phyloP scores from a whole-genome alignment of 2,113 vertebrate genomes.

The Passer montanus region DNA sequence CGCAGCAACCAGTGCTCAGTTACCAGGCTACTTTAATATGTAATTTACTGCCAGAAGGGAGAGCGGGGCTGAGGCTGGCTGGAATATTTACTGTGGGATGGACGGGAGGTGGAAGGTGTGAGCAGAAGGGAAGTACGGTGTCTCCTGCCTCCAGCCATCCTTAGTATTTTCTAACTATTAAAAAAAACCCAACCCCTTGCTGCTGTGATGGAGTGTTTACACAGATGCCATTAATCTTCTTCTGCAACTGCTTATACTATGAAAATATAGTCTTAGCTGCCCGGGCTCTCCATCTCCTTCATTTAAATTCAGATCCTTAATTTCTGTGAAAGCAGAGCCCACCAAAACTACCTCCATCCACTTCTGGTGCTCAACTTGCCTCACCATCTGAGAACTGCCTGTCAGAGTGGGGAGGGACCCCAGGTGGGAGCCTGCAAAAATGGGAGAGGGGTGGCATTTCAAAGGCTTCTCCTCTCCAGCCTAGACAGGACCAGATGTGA shows the following conservation, averaged over 20 bases:
- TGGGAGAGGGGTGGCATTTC: not conserved
- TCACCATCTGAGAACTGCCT: not conserved
- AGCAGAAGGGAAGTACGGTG: not conserved
- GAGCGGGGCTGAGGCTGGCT: conserved; percentile 40
- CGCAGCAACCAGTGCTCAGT: conserved; percentile 79
- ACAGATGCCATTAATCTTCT: conserved; percentile 39
- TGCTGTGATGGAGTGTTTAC: not conserved
- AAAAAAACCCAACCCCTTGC: not conserved
- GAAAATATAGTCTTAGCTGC: conserved; percentile 44
- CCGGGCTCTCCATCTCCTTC: not conserved
- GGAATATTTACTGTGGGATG: conserved; percentile 61
- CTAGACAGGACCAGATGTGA: not conserved
- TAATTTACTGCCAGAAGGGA: conserved; percentile 73
- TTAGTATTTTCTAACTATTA: not conserved
- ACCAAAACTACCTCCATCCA: conserved; percentile 28
- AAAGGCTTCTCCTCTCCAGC: not conserved
- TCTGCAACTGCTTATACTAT: not conserved
- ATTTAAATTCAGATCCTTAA: conserved; percentile 38
- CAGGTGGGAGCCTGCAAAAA: not conserved
- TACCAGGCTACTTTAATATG: conserved; percentile 84
- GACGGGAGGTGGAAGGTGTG: not conserved
- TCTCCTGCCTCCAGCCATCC: not conserved
- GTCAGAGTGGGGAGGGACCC: not conserved
- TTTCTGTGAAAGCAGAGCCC: conserved; percentile 39
- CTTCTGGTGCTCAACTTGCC: not conserved